Percentiles rank a stretch among this genome's conserved stretches.
Conservation (phyloP, 2,113 vertebrate genomes). For the Istiophorus platypterus region DNA sequence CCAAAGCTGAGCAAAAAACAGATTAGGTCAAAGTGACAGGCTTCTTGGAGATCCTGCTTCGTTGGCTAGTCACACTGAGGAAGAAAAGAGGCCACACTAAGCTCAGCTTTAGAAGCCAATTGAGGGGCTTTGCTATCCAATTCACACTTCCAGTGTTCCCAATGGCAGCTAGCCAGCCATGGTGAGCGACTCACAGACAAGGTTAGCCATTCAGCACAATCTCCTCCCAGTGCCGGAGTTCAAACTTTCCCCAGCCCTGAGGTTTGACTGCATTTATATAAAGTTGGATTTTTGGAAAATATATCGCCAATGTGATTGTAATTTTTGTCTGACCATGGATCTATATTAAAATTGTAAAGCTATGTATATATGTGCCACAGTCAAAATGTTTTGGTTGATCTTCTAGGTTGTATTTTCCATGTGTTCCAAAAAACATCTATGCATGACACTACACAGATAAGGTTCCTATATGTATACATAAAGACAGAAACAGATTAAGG, state of each 20-base stretch:
- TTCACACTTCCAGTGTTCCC: slow-evolving; percentile 78
- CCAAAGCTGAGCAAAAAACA: slow-evolving; percentile 90
- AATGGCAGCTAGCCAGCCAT: slow-evolving; percentile 77
- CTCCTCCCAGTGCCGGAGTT: slow-evolving; percentile 50
- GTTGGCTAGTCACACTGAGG: slow-evolving; percentile 71
- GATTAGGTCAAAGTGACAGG: slow-evolving; percentile 92
- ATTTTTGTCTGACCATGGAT: not conserved
- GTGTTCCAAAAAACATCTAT: no score
- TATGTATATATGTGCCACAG: not conserved
- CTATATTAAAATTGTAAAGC: not conserved
- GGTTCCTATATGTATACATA: no score
- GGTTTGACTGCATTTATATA: not conserved
- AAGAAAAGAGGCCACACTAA: slow-evolving; percentile 83
- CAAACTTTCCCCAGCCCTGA: slow-evolving; percentile 25
- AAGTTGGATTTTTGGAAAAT: not conserved
- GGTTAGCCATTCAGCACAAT: slow-evolving; percentile 54
- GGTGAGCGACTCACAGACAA: slow-evolving; percentile 74
- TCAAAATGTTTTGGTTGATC: not conserved
- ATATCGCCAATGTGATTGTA: not conserved
- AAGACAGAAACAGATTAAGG: no score
- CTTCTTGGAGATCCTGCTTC: slow-evolving; percentile 72
- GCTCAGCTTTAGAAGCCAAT: slow-evolving; percentile 80
- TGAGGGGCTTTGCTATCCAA: slow-evolving; percentile 75
- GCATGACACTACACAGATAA: not conserved
- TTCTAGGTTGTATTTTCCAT: not conserved